Conservation (phyloP, 2,113 vertebrate species). For the Tachysurus fulvidraco region DNA sequence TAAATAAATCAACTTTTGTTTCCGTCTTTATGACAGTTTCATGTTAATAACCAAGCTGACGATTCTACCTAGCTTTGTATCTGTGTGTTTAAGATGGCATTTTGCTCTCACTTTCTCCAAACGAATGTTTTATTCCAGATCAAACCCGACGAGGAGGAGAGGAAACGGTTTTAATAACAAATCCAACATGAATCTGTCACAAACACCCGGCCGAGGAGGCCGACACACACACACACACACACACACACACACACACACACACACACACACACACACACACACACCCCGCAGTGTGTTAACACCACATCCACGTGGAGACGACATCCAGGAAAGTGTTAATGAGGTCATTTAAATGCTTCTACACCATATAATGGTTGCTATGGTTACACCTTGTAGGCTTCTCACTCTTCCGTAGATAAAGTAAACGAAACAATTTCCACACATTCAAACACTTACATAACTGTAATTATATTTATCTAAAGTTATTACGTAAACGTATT, state of each 20-base stretch:
- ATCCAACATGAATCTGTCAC: no score
- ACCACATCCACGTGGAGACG: not conserved
- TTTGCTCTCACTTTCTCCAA: no score
- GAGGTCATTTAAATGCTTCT: no score
- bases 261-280: no score
- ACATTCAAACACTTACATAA: not conserved
- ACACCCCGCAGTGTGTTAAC: not conserved
- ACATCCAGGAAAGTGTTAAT: not conserved
- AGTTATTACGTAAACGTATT: not conserved
- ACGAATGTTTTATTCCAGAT: no score
- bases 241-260: no score
- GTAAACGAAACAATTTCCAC: not conserved
- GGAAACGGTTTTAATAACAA: no score
- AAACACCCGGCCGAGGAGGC: no score
- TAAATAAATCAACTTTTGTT: no score
- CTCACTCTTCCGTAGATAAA: not conserved
- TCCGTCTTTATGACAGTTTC: not conserved
- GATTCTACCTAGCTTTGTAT: not conserved
- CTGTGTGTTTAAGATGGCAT: not conserved
- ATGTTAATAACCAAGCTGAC: not conserved
- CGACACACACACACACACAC: no score
- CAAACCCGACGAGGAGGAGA: no score
- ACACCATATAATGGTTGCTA: not conserved
- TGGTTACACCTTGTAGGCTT: not conserved
- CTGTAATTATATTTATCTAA: not conserved